Base-by-base conservation (phyloP, 2,113 vertebrate species). In the Sclerurus mexicanus region DNA sequence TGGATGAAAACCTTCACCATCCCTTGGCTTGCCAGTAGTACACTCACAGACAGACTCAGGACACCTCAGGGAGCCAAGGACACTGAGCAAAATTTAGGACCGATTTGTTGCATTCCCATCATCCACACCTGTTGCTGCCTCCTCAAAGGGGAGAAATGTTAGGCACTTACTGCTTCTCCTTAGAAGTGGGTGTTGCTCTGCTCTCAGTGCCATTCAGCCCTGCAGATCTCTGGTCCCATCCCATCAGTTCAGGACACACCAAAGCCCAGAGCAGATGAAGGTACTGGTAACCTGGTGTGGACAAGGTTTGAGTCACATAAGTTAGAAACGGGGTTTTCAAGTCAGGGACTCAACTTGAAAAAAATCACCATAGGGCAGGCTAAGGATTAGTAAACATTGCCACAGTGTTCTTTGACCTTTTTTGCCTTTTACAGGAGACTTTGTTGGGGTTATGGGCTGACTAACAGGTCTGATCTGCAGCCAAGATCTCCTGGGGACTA, bases 221-320 rank as follows among this genome's bases (percentile, higher is more conserved):
- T 3, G 16, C 37, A 81, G 42, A 85, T 22, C 12, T 56, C 30
- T 0, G 0, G 6, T 42, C 27, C 23, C 35, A 0, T 0, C 4
- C 1, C 58, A 40, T 58, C 55, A 59, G 40, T 14, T 11, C 19
- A 6, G 15, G 40, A 35, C 28, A 85, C 63, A 7, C 35, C 16
- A 25, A 74, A 80, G 5, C 37, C 55, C 17, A 18, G 33, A 55
- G 67, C 39, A 4, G 1, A 13, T 27, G 55, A 60, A 35, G 33
- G 16, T 0, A 0, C 9, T 14, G 56, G 25, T 35, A 11, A 50
- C 13, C 20, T 6, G 7, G 22, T 35, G 30, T 15, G 5, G 22
- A 20, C 21, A 2, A 31, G 25, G 14, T 16, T 3, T 49, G 42
- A 18, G 31, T 53, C 31, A 58, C 2, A 1, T 1, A 28, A 21